Base-by-base conservation (phyloP, 2,113 vertebrate species). In the Ameiurus melas region DNA sequence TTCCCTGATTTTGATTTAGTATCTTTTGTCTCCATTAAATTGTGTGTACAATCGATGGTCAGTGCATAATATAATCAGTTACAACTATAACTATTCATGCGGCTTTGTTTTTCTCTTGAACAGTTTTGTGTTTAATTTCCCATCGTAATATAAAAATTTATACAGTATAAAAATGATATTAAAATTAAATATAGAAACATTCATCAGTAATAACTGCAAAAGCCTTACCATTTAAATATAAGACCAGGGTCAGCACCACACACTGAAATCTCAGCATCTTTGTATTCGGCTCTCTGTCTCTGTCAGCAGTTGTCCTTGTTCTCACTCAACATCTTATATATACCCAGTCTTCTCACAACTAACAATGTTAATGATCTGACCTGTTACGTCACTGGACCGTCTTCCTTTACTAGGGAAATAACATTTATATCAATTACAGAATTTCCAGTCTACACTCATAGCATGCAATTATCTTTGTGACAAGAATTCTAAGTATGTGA, bases 251-350 rank as follows among this genome's bases (percentile, higher is more conserved):
- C 16, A 27, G 13, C 6, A 43, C 39, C 27, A 51, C 58, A 66
- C 60, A 84, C 82, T 64, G 25, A 47, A 47, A n/a, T 64, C 39
- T 47, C 82, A 64, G 20, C 82, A 84, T 84, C 22, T n/a, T 84
- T 84, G 82, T 36, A 1, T 30, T 51, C 39, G 4, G 39, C 5
- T 4, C 58, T 83, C 5, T 39, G 82, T 66, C 6, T 66, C 13
- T 27, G 30, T 60, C 13, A 17, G 13, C 58, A 66, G 39, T 13
- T 39, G n/a, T 83, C 3, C 30, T 27, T 36, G 57, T 58, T 7
- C 22, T 43, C 80, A 22, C 30, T 20, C 16, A 13, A 3, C 20
- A 2, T 58, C 13, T 83, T 83, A 83, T 43, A 83, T 36, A 30
- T 58, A 33, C 53, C n/a, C n/a, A n/a, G n/a, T 8, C 10, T 17